These are phyloP conservation scores for Caenorhabditis latens DNA, from an alignment of 1,140 invertebrate species.

Conservation along the genomic window DNA sequence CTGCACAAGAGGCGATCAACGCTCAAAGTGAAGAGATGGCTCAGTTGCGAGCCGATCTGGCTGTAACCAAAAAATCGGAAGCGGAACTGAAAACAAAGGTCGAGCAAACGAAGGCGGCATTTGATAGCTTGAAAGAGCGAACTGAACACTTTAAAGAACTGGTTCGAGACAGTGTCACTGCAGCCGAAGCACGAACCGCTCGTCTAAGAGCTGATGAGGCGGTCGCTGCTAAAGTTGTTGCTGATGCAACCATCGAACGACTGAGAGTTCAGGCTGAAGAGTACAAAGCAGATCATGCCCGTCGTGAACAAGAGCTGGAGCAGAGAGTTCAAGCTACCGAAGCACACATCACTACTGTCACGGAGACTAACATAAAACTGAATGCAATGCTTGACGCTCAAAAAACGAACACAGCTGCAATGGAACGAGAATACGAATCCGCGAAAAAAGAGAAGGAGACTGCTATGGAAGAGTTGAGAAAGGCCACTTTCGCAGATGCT, in stretches of 20 bases:
- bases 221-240: neutral
- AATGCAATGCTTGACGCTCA: conserved; percentile 41
- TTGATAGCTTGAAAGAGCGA: conserved; percentile 48
- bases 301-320: neutral
- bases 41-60: conserved; percentile 36
- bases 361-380: conserved; percentile 40
- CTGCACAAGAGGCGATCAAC: neutral
- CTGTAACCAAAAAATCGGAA: conserved; percentile 34
- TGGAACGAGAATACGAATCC: conserved; percentile 20
- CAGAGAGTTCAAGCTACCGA: conserved; percentile 9
- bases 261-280: conserved; percentile 1
- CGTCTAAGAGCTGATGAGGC: conserved; percentile 37
- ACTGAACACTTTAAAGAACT: conserved; percentile 47
- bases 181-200: conserved; percentile 13
- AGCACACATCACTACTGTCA: conserved; percentile 21
- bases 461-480: neutral
- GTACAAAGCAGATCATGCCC: neutral
- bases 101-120: conserved; percentile 51
- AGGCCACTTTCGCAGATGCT: neutral
- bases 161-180: neutral
- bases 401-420: conserved; percentile 19
- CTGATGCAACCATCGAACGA: conserved; percentile 25
- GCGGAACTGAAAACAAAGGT: conserved; percentile 9
- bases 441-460: conserved; percentile 9
- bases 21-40: conserved; percentile 47